Evolutionary conservation across 2,888 invertebrate genomes (phyloP), one percentile per base, ranked within the genome.

Genomic region (Schizaphis graminum): DNA sequence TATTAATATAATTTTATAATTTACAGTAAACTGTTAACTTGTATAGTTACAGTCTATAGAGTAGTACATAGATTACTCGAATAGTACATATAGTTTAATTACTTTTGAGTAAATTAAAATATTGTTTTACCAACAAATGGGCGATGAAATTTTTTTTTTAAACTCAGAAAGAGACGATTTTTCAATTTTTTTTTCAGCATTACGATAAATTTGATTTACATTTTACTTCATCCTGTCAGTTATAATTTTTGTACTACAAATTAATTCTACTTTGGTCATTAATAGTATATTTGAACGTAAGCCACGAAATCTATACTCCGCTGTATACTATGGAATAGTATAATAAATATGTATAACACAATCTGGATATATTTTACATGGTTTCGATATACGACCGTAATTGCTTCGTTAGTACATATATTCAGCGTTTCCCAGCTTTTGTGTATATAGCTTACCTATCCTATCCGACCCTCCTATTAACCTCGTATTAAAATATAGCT

Each of bases 391-490:
- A 77, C 77, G 77, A 8, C 35, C 77, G 77, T 77, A 77, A 35
- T 77, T 77, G 77, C 77, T 77, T 77, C 35, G 77, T 77, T 77
- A 77, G 77, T 77, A 35, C 77, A 77, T 77, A 77, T 21, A 77
- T 77, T 77, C 77, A 77, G 35, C 77, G 77, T 35, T 77, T 77
- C 35, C 35, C 77, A 77, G 35, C 35, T 35, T 77, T 35, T 77
- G 35, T 35, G 35, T 35, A 35, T 35, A 77, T 35, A 35, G n/a
- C 21, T 3, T 53, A 53, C 16, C 49, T 77, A 77, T 47, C n/a
- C 67, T 67, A 67, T 16, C 7, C 77, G 35, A 41, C 77, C 77
- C 77, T 77, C 35, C 77, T 77, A 21, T 77, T 77, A 35, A 35
- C 77, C 35, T 77, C 35, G 21, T 77, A 77, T 77, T 77, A 35